These are phyloP conservation scores for Heliconius erato DNA, from an alignment of 2,888 invertebrate genomes.

Conservation along the genomic window DNA sequence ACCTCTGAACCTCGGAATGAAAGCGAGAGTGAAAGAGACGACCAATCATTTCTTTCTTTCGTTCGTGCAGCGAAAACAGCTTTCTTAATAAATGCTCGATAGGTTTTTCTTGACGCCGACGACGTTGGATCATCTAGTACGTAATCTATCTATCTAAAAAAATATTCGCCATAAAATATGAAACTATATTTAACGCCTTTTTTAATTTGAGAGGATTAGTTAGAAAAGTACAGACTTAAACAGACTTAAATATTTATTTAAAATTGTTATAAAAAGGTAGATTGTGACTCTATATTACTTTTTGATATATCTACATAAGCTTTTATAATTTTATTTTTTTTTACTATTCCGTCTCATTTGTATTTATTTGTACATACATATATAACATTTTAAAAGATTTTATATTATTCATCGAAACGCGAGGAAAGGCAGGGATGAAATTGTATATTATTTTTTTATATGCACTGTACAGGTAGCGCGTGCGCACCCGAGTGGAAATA, in stretches of 20 bases:
- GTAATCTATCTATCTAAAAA: slow-evolving; percentile 10
- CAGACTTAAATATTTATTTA: background rate
- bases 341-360: background rate
- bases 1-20: slow-evolving; percentile 69
- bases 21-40: slow-evolving; percentile 81
- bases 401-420: slow-evolving; percentile 33
- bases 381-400: no score
- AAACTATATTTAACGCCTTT: background rate
- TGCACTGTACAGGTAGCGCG: slow-evolving; percentile 44
- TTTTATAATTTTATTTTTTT: background rate
- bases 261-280: background rate
- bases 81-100: slow-evolving; percentile 56
- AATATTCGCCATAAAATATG: background rate
- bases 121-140: slow-evolving; percentile 33
- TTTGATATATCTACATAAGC: background rate
- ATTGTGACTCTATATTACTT: background rate
- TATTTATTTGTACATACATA: background rate
- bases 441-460: slow-evolving; percentile 35
- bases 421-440: slow-evolving; percentile 61
- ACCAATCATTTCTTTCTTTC: slow-evolving; percentile 78
- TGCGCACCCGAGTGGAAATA: slow-evolving; percentile 62
- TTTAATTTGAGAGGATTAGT: background rate
- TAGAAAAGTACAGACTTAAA: background rate
- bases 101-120: slow-evolving; percentile 49
- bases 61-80: slow-evolving; percentile 68